Evolutionary conservation across 2,113 vertebrate genomes (phyloP).

Genomic region (Otus sunia): DNA sequence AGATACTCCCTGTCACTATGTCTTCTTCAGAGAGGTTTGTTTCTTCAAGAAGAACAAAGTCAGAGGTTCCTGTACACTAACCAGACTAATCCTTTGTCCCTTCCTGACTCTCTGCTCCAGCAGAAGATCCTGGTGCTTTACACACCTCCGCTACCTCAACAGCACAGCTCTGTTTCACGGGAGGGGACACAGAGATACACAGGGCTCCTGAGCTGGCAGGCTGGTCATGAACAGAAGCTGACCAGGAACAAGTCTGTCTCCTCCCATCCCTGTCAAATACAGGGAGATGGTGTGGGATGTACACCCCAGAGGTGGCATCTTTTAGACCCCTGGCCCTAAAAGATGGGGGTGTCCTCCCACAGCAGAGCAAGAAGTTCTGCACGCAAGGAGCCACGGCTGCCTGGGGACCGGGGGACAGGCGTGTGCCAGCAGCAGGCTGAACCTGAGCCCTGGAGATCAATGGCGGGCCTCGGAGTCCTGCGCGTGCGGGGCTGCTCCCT

Average conservation of each 20-base stretch:
- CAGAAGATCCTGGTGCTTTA: neutral
- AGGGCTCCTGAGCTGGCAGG: neutral
- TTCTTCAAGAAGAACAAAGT: neutral
- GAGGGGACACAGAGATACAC: neutral
- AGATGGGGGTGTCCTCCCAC: neutral
- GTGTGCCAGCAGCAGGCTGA: slow-evolving; percentile 48
- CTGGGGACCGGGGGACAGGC: neutral
- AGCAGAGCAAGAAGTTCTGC: neutral
- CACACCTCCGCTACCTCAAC: accelerated
- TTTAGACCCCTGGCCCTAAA: neutral
- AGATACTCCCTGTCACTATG: neutral
- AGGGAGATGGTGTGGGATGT: neutral
- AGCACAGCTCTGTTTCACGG: neutral
- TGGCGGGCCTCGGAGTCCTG: slow-evolving; percentile 50
- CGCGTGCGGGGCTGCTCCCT: slow-evolving; percentile 29
- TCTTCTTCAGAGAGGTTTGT: neutral
- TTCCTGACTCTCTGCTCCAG: neutral
- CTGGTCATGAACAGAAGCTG: neutral
- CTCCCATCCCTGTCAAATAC: neutral
- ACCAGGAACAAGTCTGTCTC: neutral
- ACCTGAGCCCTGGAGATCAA: slow-evolving; percentile 81
- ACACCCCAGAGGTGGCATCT: neutral
- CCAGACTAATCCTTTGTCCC: neutral
- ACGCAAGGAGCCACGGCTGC: neutral
- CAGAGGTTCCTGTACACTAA: neutral